Base-by-base conservation (phyloP, 1,140 invertebrate genomes). In the Conus betulinus region DNA sequence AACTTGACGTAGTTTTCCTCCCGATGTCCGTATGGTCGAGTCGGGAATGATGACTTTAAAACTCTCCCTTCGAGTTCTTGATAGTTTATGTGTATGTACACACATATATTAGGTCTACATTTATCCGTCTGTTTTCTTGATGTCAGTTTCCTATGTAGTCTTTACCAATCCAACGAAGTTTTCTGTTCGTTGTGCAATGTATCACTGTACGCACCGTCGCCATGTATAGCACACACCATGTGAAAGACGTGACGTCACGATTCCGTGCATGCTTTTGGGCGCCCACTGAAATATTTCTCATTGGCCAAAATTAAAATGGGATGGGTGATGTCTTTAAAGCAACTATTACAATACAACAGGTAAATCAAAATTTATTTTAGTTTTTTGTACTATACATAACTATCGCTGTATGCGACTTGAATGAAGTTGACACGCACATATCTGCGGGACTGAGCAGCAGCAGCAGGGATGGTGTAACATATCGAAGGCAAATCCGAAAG, bases 211-310 rank as follows among this genome's bases (percentile, higher is more conserved):
- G 81, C 81, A 89, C 81, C n/a, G 86, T 87, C 88, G 85, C 85
- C 85, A 87, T 89, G 85, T 83, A 86, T 87, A 87, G 85, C 60
- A 82, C 55, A 57, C 25, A 84, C 89, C 89, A 90, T 90, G 89
- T 90, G 89, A 90, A 90, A 88, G 89, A 88, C 60, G 67, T 90
- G 89, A 90, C 89, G 89, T 90, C 89, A 90, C 87, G 25, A 76
- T 27, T 86, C 57, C 13, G 52, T 60, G 63, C 52, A 74, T 63
- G 79, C 60, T 74, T 55, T 53, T 53, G 52, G 25, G 51, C 52
- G 20, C 74, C 53, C 53, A 25, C 52, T 79, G 71, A 55, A 27
- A 15, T 78, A n/a, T 27, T 13, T 39, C 13, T 57, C 7, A 79
- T 87, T 87, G 85, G 85, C 53, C 53, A 60, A 82, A 88, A 82